Evolutionary conservation across 2,797 vertebrate species (phyloP), one percentile per base, ranked within the genome.

Genomic region (Oreortyx pictus): DNA sequence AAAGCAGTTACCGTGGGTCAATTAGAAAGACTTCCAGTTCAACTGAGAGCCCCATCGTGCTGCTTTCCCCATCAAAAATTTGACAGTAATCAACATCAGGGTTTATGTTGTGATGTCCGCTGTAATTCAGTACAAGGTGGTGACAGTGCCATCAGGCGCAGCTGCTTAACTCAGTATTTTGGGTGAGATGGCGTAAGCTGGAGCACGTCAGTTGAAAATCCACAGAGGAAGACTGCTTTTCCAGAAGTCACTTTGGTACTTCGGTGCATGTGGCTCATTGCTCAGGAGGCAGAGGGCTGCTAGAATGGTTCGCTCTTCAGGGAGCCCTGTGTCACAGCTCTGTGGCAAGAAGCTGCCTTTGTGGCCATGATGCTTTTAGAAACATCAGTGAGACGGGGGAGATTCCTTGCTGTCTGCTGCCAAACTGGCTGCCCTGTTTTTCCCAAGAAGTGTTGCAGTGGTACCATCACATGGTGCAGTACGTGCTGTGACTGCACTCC

Each of bases 351-450:
- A 73, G 59, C 65, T 39, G 19, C 4, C 1, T 31, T 43, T 52
- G 33, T 46, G 37, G 24, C 50, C 10, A 1, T 0, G 4, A 16
- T 33, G n/a, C 49, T 76, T 27, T 29, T n/a, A 23, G 67, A 65
- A 72, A 37, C 20, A 19, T 22, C 10, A 46, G 65, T 11, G 15
- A 52, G 35, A 19, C 3, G 2, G 37, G 43, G 23, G 11, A 2
- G 0, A 12, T 18, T 59, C 43, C 59, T 57, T 0, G 0, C n/a
- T 60, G 54, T 8, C 57, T n/a, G 12, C 44, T 46, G 15, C 24
- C 46, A n/a, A 11, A 22, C 41, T 47, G 64, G 35, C 3, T 60
- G 61, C 5, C 5, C 61, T 67, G 46, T 27, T 73, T 33, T 70
- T 57, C 17, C 11, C 46, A 46, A 29, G 24, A 57, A 50, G 11